A percentile compares a stretch with the other conserved stretches of the same genome.
These are phyloP conservation scores for Pogonus chalceus DNA, from an alignment of 1,140 invertebrate species.

Conservation along the genomic window DNA sequence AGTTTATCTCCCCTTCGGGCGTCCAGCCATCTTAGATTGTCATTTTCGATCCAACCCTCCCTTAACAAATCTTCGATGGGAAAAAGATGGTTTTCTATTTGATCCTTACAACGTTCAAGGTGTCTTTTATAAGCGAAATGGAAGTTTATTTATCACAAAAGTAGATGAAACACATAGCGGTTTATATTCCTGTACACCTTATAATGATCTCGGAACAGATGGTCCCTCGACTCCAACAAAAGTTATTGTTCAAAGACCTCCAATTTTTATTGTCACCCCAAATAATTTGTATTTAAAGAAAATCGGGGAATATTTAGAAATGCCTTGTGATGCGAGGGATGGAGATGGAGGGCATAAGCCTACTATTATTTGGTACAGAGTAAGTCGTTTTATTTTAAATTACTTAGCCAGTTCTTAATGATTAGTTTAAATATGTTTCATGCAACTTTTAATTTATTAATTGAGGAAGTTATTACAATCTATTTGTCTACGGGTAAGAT, in stretches of 20 bases:
- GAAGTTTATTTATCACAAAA: slow-evolving; percentile 68
- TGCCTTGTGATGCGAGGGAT: slow-evolving; percentile 73
- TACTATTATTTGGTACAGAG: slow-evolving; percentile 77
- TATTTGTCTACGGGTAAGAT: too few relatives aligned
- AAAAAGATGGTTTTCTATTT: slow-evolving; percentile 85
- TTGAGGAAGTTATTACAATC: too few relatives aligned
- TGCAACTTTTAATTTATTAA: slow-evolving; percentile 3
- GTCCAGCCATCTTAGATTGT: slow-evolving; percentile 82
- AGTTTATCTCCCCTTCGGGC: slow-evolving; percentile 79
- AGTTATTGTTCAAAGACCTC: slow-evolving; percentile 80
- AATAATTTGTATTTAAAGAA: slow-evolving; percentile 72
- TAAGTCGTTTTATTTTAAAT: slow-evolving; percentile 41
- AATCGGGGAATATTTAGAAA: slow-evolving; percentile 66
- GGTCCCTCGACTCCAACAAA: slow-evolving; percentile 76
- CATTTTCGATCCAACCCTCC: slow-evolving; percentile 89
- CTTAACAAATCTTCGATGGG: slow-evolving; percentile 86
- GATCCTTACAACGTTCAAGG: slow-evolving; percentile 84
- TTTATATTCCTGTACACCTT: slow-evolving; percentile 83
- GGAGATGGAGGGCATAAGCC: slow-evolving; percentile 65
- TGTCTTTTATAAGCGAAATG: slow-evolving; percentile 76
- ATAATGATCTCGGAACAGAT: slow-evolving; percentile 71
- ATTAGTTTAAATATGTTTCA: too few relatives aligned
- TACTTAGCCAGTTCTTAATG: too few relatives aligned
- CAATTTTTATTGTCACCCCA: slow-evolving; percentile 63
- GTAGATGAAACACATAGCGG: slow-evolving; percentile 69